phyloP scores from a whole-genome alignment of 1,140 invertebrate species.

The Drosophila setifemur region DNA sequence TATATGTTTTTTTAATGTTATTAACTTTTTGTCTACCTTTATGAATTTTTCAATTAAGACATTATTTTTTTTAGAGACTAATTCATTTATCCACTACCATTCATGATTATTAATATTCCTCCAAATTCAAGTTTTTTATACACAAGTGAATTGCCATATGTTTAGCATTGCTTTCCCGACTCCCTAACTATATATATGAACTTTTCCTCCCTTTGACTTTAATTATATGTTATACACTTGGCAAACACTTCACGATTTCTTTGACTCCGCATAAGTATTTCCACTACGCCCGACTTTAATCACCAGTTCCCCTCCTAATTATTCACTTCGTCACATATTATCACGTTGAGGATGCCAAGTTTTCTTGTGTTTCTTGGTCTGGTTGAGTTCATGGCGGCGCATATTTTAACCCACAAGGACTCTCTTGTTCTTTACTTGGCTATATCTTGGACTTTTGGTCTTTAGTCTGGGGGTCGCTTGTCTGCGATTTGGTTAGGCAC shows the following conservation, averaged over 20 bases:
- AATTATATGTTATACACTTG: neutral
- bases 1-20: too few species aligned
- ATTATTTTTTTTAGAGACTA: too few species aligned
- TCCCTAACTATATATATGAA: too few species aligned
- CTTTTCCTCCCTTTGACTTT: neutral
- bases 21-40: too few species aligned
- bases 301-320: constrained; percentile 21
- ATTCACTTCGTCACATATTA: constrained; percentile 43
- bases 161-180: too few species aligned
- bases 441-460: constrained; percentile 12
- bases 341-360: constrained; percentile 40
- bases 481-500: constrained; percentile 40
- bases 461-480: constrained; percentile 9
- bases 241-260: neutral
- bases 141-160: too few species aligned
- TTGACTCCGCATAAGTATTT: neutral
- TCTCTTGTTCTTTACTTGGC: neutral
- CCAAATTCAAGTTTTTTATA: too few species aligned
- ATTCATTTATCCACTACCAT: too few species aligned
- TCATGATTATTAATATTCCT: too few species aligned
- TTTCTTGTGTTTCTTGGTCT: constrained; percentile 25
- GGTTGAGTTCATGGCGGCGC: constrained; percentile 29
- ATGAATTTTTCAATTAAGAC: too few species aligned
- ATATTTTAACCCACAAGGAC: constrained; percentile 39
- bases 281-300: constrained; percentile 14